phyloP scores from a whole-genome alignment of 2,888 invertebrate genomes.

The Agonopterix subpropinquella region DNA sequence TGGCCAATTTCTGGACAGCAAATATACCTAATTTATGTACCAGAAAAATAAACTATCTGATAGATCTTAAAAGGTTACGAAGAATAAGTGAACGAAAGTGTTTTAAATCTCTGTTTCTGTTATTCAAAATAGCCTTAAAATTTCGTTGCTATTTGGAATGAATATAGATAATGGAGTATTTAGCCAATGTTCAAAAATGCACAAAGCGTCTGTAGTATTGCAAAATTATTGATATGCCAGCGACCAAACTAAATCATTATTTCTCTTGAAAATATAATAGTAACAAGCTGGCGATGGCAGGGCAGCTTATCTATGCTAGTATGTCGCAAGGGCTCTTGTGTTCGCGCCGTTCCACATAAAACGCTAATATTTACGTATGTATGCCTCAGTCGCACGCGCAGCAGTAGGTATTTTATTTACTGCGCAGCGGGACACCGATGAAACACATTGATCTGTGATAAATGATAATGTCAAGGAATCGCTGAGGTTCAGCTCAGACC shows the following conservation, averaged over 20 bases:
- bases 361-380: not conserved
- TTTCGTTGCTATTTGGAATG: too few relatives aligned
- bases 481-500: not conserved
- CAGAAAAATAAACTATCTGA: too few relatives aligned
- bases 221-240: too few relatives aligned
- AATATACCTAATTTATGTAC: too few relatives aligned
- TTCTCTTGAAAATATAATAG: slow-evolving; percentile 20
- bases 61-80: too few relatives aligned
- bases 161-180: too few relatives aligned
- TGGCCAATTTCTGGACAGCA: too few relatives aligned
- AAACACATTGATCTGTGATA: slow-evolving; percentile 1
- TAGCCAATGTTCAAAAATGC: too few relatives aligned
- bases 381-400: not conserved
- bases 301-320: slow-evolving; percentile 28
- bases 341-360: slow-evolving; percentile 10
- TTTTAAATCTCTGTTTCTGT: too few relatives aligned
- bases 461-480: slow-evolving; percentile 7
- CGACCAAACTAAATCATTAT: not conserved
- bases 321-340: slow-evolving; percentile 22
- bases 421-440: slow-evolving; percentile 2
- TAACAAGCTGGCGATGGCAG: slow-evolving; percentile 14
- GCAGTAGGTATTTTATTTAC: not conserved
- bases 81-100: too few relatives aligned
- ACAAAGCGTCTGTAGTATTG: too few relatives aligned
- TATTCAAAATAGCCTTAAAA: too few relatives aligned